Conservation (phyloP, 2,113 vertebrate genomes). For the Oreotrochilus melanogaster region DNA sequence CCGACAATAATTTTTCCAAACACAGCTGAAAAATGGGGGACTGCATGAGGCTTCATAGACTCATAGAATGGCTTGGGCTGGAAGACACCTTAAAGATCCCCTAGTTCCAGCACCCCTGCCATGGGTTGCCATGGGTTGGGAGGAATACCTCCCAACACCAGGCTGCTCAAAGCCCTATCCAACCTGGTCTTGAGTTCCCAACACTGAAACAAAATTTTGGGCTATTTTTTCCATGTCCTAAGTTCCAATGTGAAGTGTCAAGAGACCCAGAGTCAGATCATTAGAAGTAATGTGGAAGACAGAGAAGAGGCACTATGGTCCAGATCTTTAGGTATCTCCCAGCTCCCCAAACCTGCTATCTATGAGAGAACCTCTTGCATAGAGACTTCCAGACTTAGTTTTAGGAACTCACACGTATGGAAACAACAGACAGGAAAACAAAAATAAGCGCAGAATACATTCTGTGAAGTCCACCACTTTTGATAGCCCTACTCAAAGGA, state of each 20-base stretch:
- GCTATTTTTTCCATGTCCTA: not conserved
- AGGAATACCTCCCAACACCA: too few species aligned
- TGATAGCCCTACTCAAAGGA: not conserved
- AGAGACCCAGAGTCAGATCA: not conserved
- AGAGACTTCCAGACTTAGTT: not conserved
- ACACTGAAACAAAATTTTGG: not conserved
- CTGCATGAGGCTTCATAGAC: not conserved
- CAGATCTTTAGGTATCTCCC: not conserved
- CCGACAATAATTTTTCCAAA: not conserved
- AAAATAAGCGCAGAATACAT: rapidly evolving
- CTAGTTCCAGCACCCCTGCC: too few species aligned
- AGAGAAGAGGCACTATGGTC: not conserved
- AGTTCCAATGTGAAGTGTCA: not conserved
- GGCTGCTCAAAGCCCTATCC: too few species aligned
- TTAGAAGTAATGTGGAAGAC: not conserved
- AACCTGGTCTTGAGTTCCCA: not conserved
- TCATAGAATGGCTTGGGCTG: too few species aligned
- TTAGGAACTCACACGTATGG: not conserved
- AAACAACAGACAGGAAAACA: rapidly evolving
- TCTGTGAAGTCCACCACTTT: not conserved
- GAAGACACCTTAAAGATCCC: too few species aligned
- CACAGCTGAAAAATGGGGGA: rapidly evolving
- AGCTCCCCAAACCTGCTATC: not conserved
- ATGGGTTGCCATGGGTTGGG: too few species aligned
- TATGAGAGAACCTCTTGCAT: not conserved